These are phyloP conservation scores for Saguinus imperator DNA, from an alignment of 2,113 vertebrate species.

Conservation along the genomic window DNA sequence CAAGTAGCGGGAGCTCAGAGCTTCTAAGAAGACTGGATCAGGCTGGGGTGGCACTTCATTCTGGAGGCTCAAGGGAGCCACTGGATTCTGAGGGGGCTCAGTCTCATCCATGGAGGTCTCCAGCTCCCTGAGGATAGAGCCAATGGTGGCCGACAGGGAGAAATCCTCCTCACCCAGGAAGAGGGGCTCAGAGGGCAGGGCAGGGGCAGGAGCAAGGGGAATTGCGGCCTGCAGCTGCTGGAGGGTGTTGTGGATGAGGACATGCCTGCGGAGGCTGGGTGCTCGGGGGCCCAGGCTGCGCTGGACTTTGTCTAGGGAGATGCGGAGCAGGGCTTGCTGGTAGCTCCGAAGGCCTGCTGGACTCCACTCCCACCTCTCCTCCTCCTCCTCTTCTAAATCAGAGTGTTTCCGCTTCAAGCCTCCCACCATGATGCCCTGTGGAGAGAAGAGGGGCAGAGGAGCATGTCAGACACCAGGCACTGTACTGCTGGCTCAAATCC, in stretches of 20 bases:
- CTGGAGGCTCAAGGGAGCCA: neutral
- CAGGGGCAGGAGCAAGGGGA: slow-evolving; percentile 41
- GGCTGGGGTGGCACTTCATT: slow-evolving; percentile 55
- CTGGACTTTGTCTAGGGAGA: slow-evolving; percentile 89
- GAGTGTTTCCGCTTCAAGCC: slow-evolving; percentile 87
- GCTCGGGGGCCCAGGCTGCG: slow-evolving; percentile 82
- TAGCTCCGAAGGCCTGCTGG: slow-evolving; percentile 47
- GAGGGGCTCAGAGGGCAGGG: slow-evolving; percentile 35
- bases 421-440: slow-evolving; percentile 84
- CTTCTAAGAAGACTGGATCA: slow-evolving; percentile 78
- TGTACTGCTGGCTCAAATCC: neutral
- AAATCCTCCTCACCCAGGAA: slow-evolving; percentile 62
- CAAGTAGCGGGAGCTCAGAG: slow-evolving; percentile 81
- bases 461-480: neutral
- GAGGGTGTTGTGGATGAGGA: slow-evolving; percentile 90
- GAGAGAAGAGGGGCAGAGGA: neutral
- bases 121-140: slow-evolving; percentile 87
- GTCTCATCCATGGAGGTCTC: slow-evolving; percentile 83
- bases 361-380: slow-evolving; percentile 52
- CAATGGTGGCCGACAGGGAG: slow-evolving; percentile 68
- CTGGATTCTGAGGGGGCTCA: slow-evolving; percentile 22
- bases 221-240: slow-evolving; percentile 83
- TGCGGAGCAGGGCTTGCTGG: slow-evolving; percentile 87
- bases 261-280: slow-evolving; percentile 85
- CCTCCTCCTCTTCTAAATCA: slow-evolving; percentile 72